Evolutionary conservation across 2,113 vertebrate species (phyloP).

Genomic region (Stercorarius parasiticus): DNA sequence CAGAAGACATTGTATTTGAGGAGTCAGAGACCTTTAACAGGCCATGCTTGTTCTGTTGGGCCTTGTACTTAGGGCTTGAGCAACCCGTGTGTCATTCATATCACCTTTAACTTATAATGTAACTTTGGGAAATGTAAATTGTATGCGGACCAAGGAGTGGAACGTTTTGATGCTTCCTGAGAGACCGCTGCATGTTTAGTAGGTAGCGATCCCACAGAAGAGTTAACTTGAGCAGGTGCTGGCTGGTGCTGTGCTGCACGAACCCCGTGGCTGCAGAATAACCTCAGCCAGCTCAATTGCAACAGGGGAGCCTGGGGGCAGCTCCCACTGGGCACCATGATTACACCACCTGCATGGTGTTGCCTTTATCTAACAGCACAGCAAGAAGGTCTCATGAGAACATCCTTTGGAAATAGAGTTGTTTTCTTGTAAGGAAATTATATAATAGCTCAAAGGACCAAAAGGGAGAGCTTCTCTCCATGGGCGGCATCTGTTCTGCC

Average conservation of each 20-base stretch:
- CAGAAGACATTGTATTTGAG: background rate
- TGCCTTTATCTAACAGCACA: background rate
- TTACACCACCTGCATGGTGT: background rate
- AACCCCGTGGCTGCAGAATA: rapidly evolving
- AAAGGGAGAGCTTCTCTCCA: background rate
- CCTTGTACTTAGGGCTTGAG: background rate
- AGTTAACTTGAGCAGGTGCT: background rate
- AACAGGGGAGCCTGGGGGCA: background rate
- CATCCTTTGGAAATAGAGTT: background rate
- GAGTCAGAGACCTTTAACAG: background rate
- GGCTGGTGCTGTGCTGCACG: rapidly evolving
- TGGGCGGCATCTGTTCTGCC: background rate
- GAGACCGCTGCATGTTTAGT: rapidly evolving
- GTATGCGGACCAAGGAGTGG: background rate
- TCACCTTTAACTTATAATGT: background rate
- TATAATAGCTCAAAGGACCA: background rate
- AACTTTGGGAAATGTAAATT: background rate
- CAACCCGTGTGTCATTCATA: background rate
- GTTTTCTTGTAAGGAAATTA: background rate
- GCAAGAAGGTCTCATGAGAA: background rate
- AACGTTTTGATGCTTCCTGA: background rate
- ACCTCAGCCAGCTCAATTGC: background rate
- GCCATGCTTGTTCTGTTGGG: background rate
- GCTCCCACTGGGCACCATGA: background rate
- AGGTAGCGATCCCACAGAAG: background rate